phyloP scores from a whole-genome alignment of 2,888 invertebrate species.

The Alentia gelatinosa region DNA sequence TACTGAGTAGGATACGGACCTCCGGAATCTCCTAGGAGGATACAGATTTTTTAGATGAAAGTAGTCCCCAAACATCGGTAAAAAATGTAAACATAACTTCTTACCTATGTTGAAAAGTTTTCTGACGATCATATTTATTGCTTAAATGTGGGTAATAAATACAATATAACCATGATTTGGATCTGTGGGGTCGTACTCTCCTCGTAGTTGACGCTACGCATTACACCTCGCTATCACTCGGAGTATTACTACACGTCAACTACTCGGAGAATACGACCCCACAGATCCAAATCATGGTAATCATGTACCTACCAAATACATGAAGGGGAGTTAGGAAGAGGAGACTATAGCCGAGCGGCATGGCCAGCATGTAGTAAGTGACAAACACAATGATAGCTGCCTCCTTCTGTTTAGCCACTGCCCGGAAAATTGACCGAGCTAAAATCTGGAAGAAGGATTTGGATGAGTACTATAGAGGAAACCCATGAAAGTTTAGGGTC shows the following conservation, averaged over 20 bases:
- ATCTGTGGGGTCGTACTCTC: background rate
- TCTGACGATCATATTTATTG: background rate
- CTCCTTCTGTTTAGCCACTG: conserved; percentile 44
- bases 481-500: too few relatives aligned
- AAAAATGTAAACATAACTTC: too few relatives aligned
- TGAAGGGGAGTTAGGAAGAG: conserved; percentile 43
- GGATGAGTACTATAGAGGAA: too few relatives aligned
- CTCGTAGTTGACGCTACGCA: background rate
- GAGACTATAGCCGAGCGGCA: conserved; percentile 50
- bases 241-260: background rate
- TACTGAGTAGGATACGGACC: too few relatives aligned
- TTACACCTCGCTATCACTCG: background rate
- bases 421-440: background rate
- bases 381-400: conserved; percentile 54
- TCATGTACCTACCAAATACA: background rate
- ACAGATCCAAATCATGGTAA: background rate
- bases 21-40: too few relatives aligned
- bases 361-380: conserved; percentile 53
- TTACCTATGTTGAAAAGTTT: too few relatives aligned
- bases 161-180: background rate
- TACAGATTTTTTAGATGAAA: too few relatives aligned
- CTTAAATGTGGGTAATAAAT: background rate
- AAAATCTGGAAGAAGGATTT: conserved; percentile 19
- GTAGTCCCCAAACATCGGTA: too few relatives aligned
- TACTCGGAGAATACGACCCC: background rate